Evolutionary conservation across 1,140 invertebrate genomes (phyloP), one percentile per base, ranked within the genome.

Genomic region (Orius laevigatus): DNA sequence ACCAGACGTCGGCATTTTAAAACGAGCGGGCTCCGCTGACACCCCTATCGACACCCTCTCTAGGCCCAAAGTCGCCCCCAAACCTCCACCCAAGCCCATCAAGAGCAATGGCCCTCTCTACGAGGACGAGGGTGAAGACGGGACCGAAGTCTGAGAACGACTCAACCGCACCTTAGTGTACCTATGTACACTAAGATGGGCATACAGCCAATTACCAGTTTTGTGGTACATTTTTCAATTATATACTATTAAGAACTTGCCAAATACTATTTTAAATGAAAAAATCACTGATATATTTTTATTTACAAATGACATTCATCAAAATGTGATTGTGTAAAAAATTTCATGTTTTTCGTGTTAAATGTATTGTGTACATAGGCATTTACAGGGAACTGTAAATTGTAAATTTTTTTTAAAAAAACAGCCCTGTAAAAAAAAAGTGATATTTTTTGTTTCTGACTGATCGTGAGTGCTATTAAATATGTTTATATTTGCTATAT

Each of bases 71-170:
- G 75, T 84, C 15, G 81, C 84, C 11, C 83, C 84, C 1, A 70
- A 80, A 59, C 81, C 81, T 20, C 82, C 82, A 2, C 84, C 84
- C 53, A 82, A 82, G 1, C 84, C 83, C 59, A 80, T 80, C 67
- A 84, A 81, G 58, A 9, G 70, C 69, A 36, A 66, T 62, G 55
- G 74, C 71, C 80, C 81, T 20, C 61, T 84, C 36, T 85, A 84
- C 56, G 81, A 86, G 57, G 84, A 88, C 59, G 83, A 88, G 64
- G 81, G 80, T 9, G 83, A 86, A 58, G 83, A 88, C 56, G 84
- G 84, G 35, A 88, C 83, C 56, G 83, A 86, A 70, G 83, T 88
- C 67, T 84, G 63, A 69, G 42, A 48, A 38, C 15, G 2, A 42
- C n/a, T 12, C 3, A 38, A 38, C 5, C 10, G 3, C n/a, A 16